These are phyloP conservation scores for Zaprionus kolodkinae DNA, from an alignment of 1,140 invertebrate species.

Conservation along the genomic window DNA sequence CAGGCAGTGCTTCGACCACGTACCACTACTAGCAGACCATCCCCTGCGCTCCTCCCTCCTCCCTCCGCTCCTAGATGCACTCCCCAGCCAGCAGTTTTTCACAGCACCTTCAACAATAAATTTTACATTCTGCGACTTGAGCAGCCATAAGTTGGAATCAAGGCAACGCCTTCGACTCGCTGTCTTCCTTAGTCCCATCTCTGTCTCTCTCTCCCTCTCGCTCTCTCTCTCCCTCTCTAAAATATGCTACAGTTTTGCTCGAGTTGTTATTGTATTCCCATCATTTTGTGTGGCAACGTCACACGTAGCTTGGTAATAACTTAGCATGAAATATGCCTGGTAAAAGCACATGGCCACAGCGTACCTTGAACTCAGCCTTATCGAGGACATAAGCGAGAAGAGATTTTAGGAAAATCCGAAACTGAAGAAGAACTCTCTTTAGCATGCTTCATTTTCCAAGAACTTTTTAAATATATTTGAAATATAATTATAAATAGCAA, in stretches of 20 bases:
- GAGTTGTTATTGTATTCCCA: conserved; percentile 71
- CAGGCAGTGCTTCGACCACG: conserved; percentile 69
- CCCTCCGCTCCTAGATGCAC: neutral
- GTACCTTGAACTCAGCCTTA: conserved; percentile 22
- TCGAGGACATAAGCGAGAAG: conserved; percentile 1
- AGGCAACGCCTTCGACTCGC: conserved; percentile 50
- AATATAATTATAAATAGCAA: neutral
- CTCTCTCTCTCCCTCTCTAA: conserved; percentile 28
- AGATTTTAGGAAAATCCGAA: neutral
- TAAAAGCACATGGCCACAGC: neutral
- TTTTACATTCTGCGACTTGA: conserved; percentile 70
- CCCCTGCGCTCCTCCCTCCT: neutral
- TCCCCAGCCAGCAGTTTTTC: conserved; percentile 61
- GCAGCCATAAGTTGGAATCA: conserved; percentile 75
- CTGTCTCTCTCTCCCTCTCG: neutral
- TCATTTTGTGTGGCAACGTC: conserved; percentile 53
- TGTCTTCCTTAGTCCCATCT: neutral
- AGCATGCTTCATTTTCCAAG: too few species aligned
- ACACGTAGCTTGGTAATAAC: conserved; percentile 73
- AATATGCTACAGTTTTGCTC: conserved; percentile 66
- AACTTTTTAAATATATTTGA: neutral
- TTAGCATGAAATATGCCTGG: conserved; percentile 70
- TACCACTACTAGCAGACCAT: conserved; percentile 19
- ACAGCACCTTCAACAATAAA: conserved; percentile 67
- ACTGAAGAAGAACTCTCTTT: neutral